Base-by-base conservation (phyloP, 2,113 vertebrate species). In the Arenaria interpres region DNA sequence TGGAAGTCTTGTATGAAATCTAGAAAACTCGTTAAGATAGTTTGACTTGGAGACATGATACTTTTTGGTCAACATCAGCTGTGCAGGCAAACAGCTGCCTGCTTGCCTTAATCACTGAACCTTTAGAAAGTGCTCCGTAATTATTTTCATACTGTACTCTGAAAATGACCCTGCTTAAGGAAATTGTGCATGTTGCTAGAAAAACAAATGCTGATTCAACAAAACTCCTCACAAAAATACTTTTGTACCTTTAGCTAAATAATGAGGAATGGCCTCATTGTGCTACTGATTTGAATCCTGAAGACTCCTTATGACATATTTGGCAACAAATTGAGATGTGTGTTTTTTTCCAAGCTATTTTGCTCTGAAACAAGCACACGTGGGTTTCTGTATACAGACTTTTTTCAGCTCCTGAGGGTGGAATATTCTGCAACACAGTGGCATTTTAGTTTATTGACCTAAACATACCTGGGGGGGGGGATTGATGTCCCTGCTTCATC, bases 121-220 rank as follows among this genome's bases (percentile, higher is more conserved):
- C 74, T 93, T 89, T 76, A 88, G 89, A 51, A 85, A 91, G 56
- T 89, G 64, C 35, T 91, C 87, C 2, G 3, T 76, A 88, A 91
- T 94, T 96, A 86, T 89, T 85, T 85, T 72, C 89, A 82, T 69
- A 50, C 37, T 32, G 39, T 43, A 33, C 66, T 85, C 85, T 60
- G 62, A 79, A 94, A 94, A 95, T 88, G 79, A 79, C 89, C 33
- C 73, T 45, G 48, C 51, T 94, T 89, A 89, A 92, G 92, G 56
- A 75, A 94, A 71, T 74, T 76, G 63, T 88, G 83, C 78, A 41
- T 56, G 6, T 57, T 95, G 50, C 69, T 88, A 81, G 81, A 72
- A 85, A 91, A 87, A 84, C 35, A 93, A 93, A 82, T 73, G 81
- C 91, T 89, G 93, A 79, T 68, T 93, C 84, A 89, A 43, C 62